Evolutionary conservation across 2,113 vertebrate species (phyloP).

Genomic region (Hoplias malabaricus): DNA sequence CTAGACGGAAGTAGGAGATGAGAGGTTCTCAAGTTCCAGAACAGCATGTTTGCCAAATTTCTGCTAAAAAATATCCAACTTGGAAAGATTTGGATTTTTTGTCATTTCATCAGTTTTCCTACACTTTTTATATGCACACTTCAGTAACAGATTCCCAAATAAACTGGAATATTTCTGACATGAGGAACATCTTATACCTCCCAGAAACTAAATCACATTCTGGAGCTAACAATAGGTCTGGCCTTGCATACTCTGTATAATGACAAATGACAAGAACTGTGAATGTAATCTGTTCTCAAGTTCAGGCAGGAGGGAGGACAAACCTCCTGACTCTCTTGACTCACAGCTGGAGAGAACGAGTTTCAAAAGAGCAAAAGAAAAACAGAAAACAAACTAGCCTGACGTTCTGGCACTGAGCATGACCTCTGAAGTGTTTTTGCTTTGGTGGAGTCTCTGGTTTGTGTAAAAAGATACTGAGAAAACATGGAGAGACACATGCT

Average conservation of each 20-base stretch:
- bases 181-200: neutral
- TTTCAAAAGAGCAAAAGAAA: constrained; percentile 7
- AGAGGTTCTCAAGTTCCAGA: constrained; percentile 63
- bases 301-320: neutral
- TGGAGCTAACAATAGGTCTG: neutral
- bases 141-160: too few species aligned
- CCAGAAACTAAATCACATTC: neutral
- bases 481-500: neutral
- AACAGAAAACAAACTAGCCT: neutral
- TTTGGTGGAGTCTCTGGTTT: constrained; percentile 13
- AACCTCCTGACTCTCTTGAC: neutral
- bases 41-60: neutral
- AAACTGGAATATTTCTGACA: too few species aligned
- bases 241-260: neutral
- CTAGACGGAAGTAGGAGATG: constrained; percentile 55
- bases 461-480: constrained; percentile 10
- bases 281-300: neutral
- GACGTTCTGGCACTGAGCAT: neutral
- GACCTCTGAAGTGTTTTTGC: neutral
- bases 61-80: neutral
- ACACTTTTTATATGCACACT: too few species aligned
- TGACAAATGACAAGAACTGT: neutral
- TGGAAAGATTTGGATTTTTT: neutral
- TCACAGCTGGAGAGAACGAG: neutral
- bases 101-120: too few species aligned